Evolutionary conservation across 2,113 vertebrate species (phyloP).

Genomic region (Chunga burmeisteri): DNA sequence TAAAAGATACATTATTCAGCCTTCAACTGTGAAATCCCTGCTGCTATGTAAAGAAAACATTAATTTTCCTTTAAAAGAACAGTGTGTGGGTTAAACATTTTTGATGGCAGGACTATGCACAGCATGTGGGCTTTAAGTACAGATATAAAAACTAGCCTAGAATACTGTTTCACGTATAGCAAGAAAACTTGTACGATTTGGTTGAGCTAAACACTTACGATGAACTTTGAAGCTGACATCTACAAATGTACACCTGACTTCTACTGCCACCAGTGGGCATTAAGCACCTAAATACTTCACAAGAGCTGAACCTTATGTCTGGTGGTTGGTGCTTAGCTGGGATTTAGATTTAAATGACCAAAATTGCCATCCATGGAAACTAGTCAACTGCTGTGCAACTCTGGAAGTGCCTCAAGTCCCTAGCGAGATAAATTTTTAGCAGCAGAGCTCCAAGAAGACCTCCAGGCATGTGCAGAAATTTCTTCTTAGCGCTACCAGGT

Average conservation of each 20-base stretch:
- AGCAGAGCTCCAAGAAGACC: background rate
- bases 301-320: background rate
- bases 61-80: slow-evolving; percentile 54
- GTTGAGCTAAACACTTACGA: background rate
- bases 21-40: slow-evolving; percentile 16
- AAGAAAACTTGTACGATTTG: background rate
- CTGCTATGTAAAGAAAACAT: slow-evolving; percentile 32
- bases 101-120: background rate
- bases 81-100: slow-evolving; percentile 29
- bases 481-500: background rate
- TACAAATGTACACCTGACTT: background rate
- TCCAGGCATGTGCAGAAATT: background rate
- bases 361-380: background rate
- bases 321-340: background rate
- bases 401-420: background rate
- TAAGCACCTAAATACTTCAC: background rate
- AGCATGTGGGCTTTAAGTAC: background rate
- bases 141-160: background rate
- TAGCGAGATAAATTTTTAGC: background rate
- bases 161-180: background rate
- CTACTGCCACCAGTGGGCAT: background rate
- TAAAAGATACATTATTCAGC: background rate
- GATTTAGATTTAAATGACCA: background rate
- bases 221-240: background rate
- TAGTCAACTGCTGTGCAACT: background rate